Evolutionary conservation across 2,888 invertebrate genomes (phyloP).

Genomic region (Drosophila affinis): DNA sequence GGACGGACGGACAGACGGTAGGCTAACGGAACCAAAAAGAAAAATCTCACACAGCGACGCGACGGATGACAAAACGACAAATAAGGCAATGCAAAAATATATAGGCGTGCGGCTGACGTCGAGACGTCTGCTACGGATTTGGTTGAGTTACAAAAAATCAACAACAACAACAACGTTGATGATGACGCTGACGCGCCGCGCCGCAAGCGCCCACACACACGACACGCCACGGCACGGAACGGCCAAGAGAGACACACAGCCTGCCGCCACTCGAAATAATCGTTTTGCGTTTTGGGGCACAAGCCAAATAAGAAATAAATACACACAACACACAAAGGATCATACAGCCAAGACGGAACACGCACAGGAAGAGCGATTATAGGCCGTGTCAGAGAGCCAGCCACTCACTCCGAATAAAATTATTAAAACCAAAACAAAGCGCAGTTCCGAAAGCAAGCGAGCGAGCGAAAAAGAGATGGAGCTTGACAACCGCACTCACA

Average conservation of each 20-base stretch:
- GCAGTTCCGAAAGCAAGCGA: slow-evolving; percentile 27
- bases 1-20: slow-evolving; percentile 30
- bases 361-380: slow-evolving; percentile 65
- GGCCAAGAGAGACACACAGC: slow-evolving; percentile 26
- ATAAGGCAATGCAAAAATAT: slow-evolving; percentile 77
- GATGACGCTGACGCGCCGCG: slow-evolving; percentile 66
- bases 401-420: background rate
- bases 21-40: slow-evolving; percentile 56
- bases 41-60: slow-evolving; percentile 46
- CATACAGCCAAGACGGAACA: slow-evolving; percentile 58
- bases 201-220: slow-evolving; percentile 51
- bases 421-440: slow-evolving; percentile 74
- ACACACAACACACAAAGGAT: slow-evolving; percentile 58
- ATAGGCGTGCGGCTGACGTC: slow-evolving; percentile 63
- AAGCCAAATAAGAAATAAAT: slow-evolving; percentile 1
- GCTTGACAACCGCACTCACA: slow-evolving; percentile 44
- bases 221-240: slow-evolving; percentile 42
- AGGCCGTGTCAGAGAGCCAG: slow-evolving; percentile 40
- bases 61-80: slow-evolving; percentile 63
- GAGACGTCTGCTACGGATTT: slow-evolving; percentile 72
- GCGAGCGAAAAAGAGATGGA: slow-evolving; percentile 19
- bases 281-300: slow-evolving; percentile 9
- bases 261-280: slow-evolving; percentile 21
- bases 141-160: slow-evolving; percentile 69
- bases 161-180: slow-evolving; percentile 48